phyloP scores from a whole-genome alignment of 2,113 vertebrate genomes.

The Leucopsar rothschildi region DNA sequence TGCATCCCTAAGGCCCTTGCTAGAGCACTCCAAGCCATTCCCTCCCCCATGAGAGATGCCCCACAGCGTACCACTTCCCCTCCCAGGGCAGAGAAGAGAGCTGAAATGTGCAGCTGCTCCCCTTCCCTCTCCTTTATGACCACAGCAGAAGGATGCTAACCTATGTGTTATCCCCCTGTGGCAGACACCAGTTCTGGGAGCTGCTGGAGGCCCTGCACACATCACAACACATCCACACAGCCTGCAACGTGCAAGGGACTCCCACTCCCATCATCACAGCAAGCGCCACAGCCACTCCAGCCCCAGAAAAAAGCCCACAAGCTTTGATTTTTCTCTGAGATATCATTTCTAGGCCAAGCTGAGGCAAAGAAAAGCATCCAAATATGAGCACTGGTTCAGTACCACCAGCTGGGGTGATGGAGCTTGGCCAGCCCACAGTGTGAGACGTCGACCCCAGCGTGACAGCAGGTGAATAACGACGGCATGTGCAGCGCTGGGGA shows the following conservation, averaged over 20 bases:
- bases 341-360: slow-evolving; percentile 30
- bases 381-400: background rate
- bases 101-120: background rate
- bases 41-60: background rate
- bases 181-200: background rate
- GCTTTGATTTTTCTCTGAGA: slow-evolving; percentile 46
- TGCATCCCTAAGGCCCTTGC: background rate
- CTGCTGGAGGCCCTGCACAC: background rate
- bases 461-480: background rate
- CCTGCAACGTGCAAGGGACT: fast-evolving
- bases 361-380: background rate
- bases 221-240: background rate
- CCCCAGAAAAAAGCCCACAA: background rate
- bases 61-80: background rate
- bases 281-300: fast-evolving
- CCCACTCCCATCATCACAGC: fast-evolving
- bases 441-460: fast-evolving
- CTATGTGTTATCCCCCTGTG: background rate
- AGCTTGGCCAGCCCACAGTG: background rate
- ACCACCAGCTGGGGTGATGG: background rate
- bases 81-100: background rate
- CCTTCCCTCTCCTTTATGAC: background rate
- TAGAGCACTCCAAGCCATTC: background rate
- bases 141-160: background rate
- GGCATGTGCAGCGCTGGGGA: fast-evolving